Evolutionary conservation across 1,140 invertebrate genomes (phyloP), one percentile per base, ranked within the genome.

Genomic region (Leptestheria dahalacensis): DNA sequence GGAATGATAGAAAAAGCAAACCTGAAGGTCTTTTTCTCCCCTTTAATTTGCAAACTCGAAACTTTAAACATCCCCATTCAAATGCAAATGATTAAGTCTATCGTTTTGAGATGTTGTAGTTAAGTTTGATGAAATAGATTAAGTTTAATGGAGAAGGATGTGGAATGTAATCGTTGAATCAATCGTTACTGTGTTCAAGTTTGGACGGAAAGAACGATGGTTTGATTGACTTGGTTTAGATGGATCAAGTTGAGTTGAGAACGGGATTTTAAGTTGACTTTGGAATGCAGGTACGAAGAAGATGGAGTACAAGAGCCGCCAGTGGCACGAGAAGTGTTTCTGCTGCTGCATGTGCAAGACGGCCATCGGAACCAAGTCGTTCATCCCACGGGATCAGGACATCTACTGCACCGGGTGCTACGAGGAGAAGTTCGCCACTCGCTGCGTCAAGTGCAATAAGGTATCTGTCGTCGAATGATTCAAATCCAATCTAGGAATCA

Each of bases 301-400:
- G 81, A 98, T 99, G 94, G 96, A 99, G 75, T 99, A 99, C 81
- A 98, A 98, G 80, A 97, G 94, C 21, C 82, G 95, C 65, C 95
- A 99, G 74, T 99, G 95, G 95, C 97, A 99, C 75, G 96, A 99
- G 79, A 94, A 97, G 71, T 99, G 97, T 70, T 99, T 99, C 85
- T 91, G 88, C 71, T 99, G 96, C 77, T 87, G 87, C 64, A 87
- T 94, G 15, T 99, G 97, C 81, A 95, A 94, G 74, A 87, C 86
- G 67, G 84, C 96, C 53, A 99, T 99, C 68, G 95, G 96, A 62
- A 99, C 95, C 68, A 97, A 97, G 79, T 97, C 91, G 74, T 99
- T 99, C 77, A 97, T 99, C 74, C 96, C 96, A 41, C 82, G 94
- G 53, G 96, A 99, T 69, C 92, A 98, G 71, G 92, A 98, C 74